phyloP scores from a whole-genome alignment of 2,113 vertebrate genomes.

The Ageneiosus marmoratus region DNA sequence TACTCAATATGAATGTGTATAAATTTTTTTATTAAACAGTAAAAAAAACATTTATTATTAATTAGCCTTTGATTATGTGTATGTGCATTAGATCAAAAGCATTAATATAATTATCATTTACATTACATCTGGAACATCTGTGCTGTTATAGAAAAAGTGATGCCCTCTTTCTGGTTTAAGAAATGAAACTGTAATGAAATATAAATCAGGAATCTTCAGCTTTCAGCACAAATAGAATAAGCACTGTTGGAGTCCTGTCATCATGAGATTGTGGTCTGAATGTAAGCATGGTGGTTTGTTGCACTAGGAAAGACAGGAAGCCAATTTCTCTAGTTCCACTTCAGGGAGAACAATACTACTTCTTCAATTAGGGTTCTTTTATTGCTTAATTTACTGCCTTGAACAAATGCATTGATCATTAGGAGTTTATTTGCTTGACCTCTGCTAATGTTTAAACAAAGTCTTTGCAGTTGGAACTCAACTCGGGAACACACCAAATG shows the following conservation, averaged over 20 bases:
- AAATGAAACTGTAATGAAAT: neutral
- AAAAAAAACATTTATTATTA: neutral
- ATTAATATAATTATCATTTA: neutral
- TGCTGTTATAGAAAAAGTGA: neutral
- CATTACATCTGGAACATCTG: neutral
- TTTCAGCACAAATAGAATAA: neutral
- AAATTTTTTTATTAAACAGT: neutral
- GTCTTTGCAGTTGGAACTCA: slow-evolving; percentile 16
- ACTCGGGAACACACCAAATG: slow-evolving; percentile 25
- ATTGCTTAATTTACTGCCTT: slow-evolving; percentile 28
- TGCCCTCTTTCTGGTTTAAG: neutral
- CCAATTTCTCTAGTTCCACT: neutral
- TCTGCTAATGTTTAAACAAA: slow-evolving; percentile 43
- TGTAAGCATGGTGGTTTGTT: neutral
- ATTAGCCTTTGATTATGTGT: neutral
- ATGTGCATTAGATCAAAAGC: neutral
- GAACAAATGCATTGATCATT: slow-evolving; percentile 42
- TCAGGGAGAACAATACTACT: slow-evolving; percentile 14
- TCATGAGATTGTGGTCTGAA: neutral
- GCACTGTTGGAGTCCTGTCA: neutral
- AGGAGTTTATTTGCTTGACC: slow-evolving; percentile 48
- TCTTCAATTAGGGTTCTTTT: neutral
- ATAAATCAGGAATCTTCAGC: neutral
- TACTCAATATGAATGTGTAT: neutral
- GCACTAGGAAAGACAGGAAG: neutral